Evolutionary conservation across 2,113 vertebrate genomes (phyloP).

Genomic region (Anarrhichthys ocellatus): DNA sequence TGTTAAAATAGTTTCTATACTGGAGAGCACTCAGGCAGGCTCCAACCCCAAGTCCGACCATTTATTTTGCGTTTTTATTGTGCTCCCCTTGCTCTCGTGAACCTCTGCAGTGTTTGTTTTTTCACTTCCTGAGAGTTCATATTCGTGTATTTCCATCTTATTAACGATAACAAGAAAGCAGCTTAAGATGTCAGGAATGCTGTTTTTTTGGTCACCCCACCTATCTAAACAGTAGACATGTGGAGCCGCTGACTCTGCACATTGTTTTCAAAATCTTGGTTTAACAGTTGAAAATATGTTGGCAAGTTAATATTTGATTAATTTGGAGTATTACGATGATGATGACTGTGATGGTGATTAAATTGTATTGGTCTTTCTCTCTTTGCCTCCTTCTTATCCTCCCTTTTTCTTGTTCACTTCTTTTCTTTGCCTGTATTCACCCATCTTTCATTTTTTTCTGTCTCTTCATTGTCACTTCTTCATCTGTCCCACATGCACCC

Average conservation of each 20-base stretch:
- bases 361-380: not conserved
- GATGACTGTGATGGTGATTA: constrained; percentile 11
- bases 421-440: not conserved
- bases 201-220: constrained; percentile 27
- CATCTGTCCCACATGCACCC: constrained; percentile 6
- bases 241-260: constrained; percentile 27
- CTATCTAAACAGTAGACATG: constrained; percentile 51
- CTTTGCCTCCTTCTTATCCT: not conserved
- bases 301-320: constrained; percentile 18
- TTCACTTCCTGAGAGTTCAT: constrained; percentile 25
- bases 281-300: constrained; percentile 50
- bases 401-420: not conserved
- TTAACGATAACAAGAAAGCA: constrained; percentile 66
- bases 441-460: not conserved
- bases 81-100: constrained; percentile 1
- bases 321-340: not conserved
- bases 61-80: constrained; percentile 17
- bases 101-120: constrained; percentile 36
- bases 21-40: not conserved
- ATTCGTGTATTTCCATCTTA: constrained; percentile 43
- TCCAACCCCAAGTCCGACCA: not conserved
- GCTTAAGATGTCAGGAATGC: constrained; percentile 60
- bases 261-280: constrained; percentile 55
- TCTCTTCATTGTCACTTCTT: not conserved
- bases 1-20: not conserved